Percentiles rank a stretch among this genome's conserved stretches.
Conservation (phyloP, 2,797 vertebrate species). For the Molossus alvarezi region DNA sequence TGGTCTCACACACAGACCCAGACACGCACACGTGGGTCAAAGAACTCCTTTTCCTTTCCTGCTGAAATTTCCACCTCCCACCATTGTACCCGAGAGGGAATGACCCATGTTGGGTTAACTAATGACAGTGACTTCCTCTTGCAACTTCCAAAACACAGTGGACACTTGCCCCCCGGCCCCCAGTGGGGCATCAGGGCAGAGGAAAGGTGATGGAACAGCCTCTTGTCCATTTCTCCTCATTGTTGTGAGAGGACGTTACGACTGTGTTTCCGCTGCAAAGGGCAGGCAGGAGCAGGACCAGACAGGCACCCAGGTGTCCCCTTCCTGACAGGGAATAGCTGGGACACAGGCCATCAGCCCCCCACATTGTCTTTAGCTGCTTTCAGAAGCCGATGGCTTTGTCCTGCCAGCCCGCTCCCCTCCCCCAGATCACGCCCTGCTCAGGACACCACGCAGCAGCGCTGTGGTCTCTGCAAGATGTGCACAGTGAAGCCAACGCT, state of each 20-base stretch:
- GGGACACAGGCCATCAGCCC: constrained; percentile 26
- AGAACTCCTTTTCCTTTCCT: constrained; percentile 75
- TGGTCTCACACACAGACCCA: constrained; percentile 32
- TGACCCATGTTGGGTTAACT: constrained; percentile 89
- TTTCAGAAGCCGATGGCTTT: constrained; percentile 78
- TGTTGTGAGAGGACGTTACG: constrained; percentile 89
- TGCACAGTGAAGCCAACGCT: constrained; percentile 84
- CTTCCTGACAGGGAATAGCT: constrained; percentile 82
- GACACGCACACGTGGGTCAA: constrained; percentile 58
- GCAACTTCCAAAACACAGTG: constrained; percentile 88
- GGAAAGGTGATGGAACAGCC: constrained; percentile 90
- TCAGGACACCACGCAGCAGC: constrained; percentile 69
- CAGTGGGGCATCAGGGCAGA: constrained; percentile 88
- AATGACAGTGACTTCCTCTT: constrained; percentile 91
- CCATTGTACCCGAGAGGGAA: constrained; percentile 81
- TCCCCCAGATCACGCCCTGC: constrained; percentile 78
- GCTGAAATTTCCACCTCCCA: constrained; percentile 83
- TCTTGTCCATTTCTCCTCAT: constrained; percentile 89
- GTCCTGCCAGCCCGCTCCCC: constrained; percentile 77
- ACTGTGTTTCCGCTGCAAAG: constrained; percentile 89
- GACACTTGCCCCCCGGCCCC: constrained; percentile 87
- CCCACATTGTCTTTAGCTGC: constrained; percentile 78
- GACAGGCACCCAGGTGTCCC: constrained; percentile 88
- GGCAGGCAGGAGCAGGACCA: constrained; percentile 83
- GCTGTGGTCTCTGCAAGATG: constrained; percentile 80